Conservation (phyloP, 2,113 vertebrate species). For the Chaetops frenatus region DNA sequence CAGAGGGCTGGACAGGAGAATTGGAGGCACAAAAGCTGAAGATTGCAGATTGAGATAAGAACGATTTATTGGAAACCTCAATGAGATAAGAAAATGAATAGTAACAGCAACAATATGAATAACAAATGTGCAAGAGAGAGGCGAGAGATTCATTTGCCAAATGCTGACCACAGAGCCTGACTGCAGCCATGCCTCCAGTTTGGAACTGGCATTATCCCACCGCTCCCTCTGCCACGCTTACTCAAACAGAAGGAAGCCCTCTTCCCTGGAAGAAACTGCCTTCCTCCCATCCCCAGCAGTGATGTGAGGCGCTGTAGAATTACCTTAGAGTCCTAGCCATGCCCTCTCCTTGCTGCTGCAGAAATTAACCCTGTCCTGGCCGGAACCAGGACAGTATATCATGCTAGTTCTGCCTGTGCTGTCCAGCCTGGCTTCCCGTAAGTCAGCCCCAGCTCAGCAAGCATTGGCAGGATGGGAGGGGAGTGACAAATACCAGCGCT, state of each 20-base stretch:
- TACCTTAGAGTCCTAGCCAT: not conserved
- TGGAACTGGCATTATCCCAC: not conserved
- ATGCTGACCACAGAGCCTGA: not conserved
- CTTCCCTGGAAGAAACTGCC: not conserved
- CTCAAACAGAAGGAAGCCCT: not conserved
- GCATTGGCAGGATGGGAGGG: not conserved
- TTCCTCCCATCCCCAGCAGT: not conserved
- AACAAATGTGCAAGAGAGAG: not conserved
- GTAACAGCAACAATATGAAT: not conserved
- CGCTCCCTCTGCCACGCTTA: accelerated
- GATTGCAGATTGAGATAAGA: not conserved
- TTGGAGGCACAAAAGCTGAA: not conserved
- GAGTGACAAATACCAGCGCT: not conserved
- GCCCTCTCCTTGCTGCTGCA: not conserved
- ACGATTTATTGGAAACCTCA: not conserved
- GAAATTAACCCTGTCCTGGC: not conserved
- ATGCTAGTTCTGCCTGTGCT: not conserved
- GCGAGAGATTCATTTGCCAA: not conserved
- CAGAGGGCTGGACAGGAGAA: not conserved
- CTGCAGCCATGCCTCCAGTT: not conserved
- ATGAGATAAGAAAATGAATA: not conserved
- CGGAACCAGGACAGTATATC: not conserved
- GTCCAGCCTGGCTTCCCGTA: not conserved
- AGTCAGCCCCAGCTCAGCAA: not conserved
- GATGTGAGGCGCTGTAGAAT: not conserved